Evolutionary conservation across 2,113 vertebrate genomes (phyloP), one percentile per base, ranked within the genome.

Genomic region (Lampris incognitus): DNA sequence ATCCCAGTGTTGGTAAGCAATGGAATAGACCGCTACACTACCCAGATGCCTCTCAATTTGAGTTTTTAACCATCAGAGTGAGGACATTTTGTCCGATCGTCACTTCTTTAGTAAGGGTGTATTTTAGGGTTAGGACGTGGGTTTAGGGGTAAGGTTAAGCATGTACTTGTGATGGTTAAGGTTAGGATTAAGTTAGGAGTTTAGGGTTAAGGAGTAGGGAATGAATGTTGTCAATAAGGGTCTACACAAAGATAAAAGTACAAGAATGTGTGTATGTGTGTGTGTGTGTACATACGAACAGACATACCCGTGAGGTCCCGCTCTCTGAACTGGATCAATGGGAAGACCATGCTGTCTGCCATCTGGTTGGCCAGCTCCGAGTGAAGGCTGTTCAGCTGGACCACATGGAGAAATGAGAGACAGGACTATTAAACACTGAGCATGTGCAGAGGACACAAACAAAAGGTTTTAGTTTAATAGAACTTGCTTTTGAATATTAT

Each of bases 321-420:
- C 90, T 99, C 98, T 84, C 98, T 92, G 88, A 99, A 99, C 5
- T 97, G 97, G 88, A 99, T 96, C 84, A 99, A 93, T 57, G 98
- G 98, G 74, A 97, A 96, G 75, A 99, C 94, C 98, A 99, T 98
- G 57, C 95, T 95, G 92, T 99, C 96, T 3, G 98, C 98, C 89
- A 99, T 91, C 89, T 98, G 96, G 72, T 94, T 96, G 68, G 98
- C 96, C 76, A 99, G 91, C 78, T 96, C 96, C 10, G 95, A 92
- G 81, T 99, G 98, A 64, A 99, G 95, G 72, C 93, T 82, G 81
- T 99, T 99, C 78, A 99, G 95, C 98, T 99, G 92, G 76, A 94
- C 89, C 40, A 56, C 9, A 83, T 61, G 87, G 38, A 71, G 0
- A 82, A 11, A 85, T 7, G 69, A 79, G 66, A 85, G 50, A 72